phyloP scores from a whole-genome alignment of 2,797 vertebrate species.

The Helicolenus hilgendorfi region DNA sequence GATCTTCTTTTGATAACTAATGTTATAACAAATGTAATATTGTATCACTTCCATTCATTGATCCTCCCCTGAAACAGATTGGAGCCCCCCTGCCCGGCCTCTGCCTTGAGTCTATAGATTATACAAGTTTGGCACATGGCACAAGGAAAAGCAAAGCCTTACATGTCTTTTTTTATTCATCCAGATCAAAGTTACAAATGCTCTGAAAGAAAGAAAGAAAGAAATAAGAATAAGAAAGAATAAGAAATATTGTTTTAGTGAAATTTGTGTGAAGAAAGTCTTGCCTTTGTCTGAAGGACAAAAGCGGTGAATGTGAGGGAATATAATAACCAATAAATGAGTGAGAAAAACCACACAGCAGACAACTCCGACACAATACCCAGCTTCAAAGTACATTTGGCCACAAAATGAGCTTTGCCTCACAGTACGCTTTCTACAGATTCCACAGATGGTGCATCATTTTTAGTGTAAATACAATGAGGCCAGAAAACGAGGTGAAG shows the following conservation, averaged over 20 bases:
- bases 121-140: neutral
- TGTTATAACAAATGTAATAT: no score
- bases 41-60: no score
- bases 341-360: neutral
- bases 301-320: neutral
- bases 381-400: neutral
- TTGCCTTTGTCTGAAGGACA: neutral
- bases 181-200: slow-evolving; percentile 31
- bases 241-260: neutral
- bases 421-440: neutral
- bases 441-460: neutral
- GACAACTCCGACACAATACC: neutral
- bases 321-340: neutral
- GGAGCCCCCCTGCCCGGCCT: rapidly evolving
- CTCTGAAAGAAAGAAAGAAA: neutral
- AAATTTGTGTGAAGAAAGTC: neutral
- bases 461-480: neutral
- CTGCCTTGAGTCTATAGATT: neutral
- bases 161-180: neutral
- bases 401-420: neutral
- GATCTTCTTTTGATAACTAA: no score
- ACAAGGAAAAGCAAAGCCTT: slow-evolving; percentile 17
- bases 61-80: no score
- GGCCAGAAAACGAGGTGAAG: neutral
- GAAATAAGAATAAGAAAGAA: neutral